Evolutionary conservation across 2,797 vertebrate species (phyloP).

Genomic region (Decapterus maruadsi): DNA sequence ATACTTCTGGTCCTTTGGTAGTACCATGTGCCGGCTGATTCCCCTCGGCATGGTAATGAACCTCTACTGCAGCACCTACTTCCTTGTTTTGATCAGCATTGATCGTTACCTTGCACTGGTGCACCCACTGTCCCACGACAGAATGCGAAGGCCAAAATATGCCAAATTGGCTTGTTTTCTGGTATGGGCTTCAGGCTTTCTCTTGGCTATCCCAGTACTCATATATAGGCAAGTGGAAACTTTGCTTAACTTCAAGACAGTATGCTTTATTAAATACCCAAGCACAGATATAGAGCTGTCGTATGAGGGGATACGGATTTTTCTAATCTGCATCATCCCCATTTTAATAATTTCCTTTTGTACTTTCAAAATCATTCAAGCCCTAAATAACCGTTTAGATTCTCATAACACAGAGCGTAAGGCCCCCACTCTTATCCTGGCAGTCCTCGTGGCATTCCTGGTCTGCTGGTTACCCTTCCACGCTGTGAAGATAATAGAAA

Average conservation of each 20-base stretch:
- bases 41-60: constrained; percentile 78
- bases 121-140: constrained; percentile 74
- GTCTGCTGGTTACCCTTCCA: constrained; percentile 89
- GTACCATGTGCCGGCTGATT: constrained; percentile 78
- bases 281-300: rapidly evolving
- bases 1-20: constrained; percentile 84
- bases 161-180: constrained; percentile 83
- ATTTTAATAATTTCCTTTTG: constrained; percentile 81
- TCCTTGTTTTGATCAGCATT: constrained; percentile 85
- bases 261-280: constrained; percentile 51
- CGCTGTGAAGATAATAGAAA: constrained; percentile 69
- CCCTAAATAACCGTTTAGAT: constrained; percentile 68
- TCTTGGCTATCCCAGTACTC: constrained; percentile 77
- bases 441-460: constrained; percentile 84
- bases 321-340: constrained; percentile 83
- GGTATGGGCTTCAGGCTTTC: constrained; percentile 79
- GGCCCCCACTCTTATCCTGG: constrained; percentile 79
- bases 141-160: constrained; percentile 57
- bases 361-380: constrained; percentile 80
- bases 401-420: constrained; percentile 68
- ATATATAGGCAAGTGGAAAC: too few relatives aligned
- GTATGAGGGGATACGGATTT: constrained; percentile 37
- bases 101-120: constrained; percentile 85
- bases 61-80: constrained; percentile 86
- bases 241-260: too few relatives aligned